Base-by-base conservation (phyloP, 2,888 invertebrate genomes). In the Buathra laborator region DNA sequence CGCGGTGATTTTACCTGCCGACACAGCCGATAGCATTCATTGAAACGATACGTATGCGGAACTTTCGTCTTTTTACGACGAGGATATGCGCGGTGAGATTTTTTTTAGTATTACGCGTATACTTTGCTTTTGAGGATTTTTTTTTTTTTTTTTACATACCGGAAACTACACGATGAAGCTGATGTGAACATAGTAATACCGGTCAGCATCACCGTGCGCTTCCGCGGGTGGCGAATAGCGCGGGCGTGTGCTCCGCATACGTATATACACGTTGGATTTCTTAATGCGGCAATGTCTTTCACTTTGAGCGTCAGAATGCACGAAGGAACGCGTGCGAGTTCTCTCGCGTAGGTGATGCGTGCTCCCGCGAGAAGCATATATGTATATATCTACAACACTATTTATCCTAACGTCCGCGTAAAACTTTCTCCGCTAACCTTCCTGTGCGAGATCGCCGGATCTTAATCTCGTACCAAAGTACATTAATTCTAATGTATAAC, bases 361-460 rank as follows among this genome's bases (percentile, higher is more conserved):
- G 53, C 53, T 37, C 37, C 37, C 16, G 16, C 16, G 53, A n/a
- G 53, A 53, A 16, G 53, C 53, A 7, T 37, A 37, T 9, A 37
- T 9, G 2, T 24, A 24, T 24, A 24, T 24, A 24, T 24, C 1
- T 24, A 24, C 2, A 24, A 37, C 53, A 53, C 67, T 66, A 43
- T 79, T 77, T 75, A 71, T 82, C 37, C n/a, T 24, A 44, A 64
- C 46, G 56, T 68, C 62, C 86, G 84, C 86, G 83, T 14, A 48
- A 74, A 86, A 92, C 92, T 92, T 92, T 92, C 92, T 90, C 92
- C 88, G 87, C 85, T 91, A 91, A 92, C 91, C 92, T 91, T 90
- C 89, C 85, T 84, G 64, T 77, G 76, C 83, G 62, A 44, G 67
- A 75, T 79, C 71, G 79, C 59, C 19, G 43, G 12, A 56, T 80